A percentile compares a stretch with the other conserved stretches of the same genome.
phyloP scores from a whole-genome alignment of 2,888 invertebrate genomes.

The Boloria selene region DNA sequence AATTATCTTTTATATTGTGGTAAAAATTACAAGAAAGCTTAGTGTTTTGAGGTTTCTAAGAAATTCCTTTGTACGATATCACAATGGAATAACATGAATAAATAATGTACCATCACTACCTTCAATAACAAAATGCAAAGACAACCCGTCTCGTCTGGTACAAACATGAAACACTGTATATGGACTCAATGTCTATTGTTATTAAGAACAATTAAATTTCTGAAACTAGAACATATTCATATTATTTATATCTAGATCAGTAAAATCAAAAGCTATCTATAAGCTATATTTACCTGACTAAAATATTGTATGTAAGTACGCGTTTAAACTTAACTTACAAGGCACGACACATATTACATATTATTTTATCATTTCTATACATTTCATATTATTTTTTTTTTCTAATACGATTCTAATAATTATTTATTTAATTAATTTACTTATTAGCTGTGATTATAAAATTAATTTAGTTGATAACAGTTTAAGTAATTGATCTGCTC shows the following conservation, averaged over 20 bases:
- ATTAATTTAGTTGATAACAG: no score
- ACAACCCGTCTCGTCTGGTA: conserved; percentile 15
- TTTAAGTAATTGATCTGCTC: no score
- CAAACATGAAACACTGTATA: conserved; percentile 23
- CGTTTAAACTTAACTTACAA: no score
- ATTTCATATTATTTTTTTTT: no score
- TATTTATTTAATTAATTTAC: no score
- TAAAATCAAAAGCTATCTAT: background rate
- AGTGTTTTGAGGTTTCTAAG: conserved; percentile 28
- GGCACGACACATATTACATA: no score
- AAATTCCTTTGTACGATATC: conserved; percentile 25
- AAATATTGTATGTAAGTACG: no score
- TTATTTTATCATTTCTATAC: no score
- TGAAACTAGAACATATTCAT: background rate
- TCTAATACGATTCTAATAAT: no score
- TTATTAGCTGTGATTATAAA: no score
- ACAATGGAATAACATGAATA: conserved; percentile 33
- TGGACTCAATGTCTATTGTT: conserved; percentile 20
- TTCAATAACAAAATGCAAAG: conserved; percentile 5
- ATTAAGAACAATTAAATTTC: conserved; percentile 15
- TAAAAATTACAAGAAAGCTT: conserved; percentile 6
- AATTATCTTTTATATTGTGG: background rate
- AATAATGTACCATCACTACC: conserved; percentile 25
- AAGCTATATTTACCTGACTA: no score
- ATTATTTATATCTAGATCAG: background rate